phyloP scores from a whole-genome alignment of 2,113 vertebrate genomes.

The Choloepus hoffmanni region DNA sequence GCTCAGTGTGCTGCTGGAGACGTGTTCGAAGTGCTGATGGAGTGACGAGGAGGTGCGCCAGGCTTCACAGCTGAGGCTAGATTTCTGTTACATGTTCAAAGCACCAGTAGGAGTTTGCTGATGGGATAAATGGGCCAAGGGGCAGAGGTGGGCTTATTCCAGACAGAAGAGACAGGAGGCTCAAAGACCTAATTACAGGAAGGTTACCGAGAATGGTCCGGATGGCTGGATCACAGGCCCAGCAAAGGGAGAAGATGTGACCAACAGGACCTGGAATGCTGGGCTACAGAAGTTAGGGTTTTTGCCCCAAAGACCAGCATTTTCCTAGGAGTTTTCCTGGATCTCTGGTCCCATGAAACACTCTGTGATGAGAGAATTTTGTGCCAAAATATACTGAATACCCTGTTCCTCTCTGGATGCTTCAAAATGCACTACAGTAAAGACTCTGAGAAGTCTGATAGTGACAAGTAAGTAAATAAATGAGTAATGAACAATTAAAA shows the following conservation, averaged over 20 bases:
- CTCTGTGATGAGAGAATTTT: slow-evolving; percentile 9
- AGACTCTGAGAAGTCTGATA: neutral
- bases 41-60: neutral
- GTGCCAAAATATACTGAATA: neutral
- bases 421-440: neutral
- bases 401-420: neutral
- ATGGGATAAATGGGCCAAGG: neutral
- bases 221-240: neutral
- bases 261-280: no score
- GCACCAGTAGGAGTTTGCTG: neutral
- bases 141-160: neutral
- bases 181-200: neutral
- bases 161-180: neutral
- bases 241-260: neutral
- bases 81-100: neutral
- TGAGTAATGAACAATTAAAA: neutral
- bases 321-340: neutral
- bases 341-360: neutral
- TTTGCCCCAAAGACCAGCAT: neutral
- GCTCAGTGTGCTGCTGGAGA: neutral
- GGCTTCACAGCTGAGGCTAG: neutral
- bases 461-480: neutral
- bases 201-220: neutral
- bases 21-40: neutral
- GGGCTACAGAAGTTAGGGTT: neutral